Conservation (phyloP, 2,888 invertebrate species). For the Cancer borealis region DNA sequence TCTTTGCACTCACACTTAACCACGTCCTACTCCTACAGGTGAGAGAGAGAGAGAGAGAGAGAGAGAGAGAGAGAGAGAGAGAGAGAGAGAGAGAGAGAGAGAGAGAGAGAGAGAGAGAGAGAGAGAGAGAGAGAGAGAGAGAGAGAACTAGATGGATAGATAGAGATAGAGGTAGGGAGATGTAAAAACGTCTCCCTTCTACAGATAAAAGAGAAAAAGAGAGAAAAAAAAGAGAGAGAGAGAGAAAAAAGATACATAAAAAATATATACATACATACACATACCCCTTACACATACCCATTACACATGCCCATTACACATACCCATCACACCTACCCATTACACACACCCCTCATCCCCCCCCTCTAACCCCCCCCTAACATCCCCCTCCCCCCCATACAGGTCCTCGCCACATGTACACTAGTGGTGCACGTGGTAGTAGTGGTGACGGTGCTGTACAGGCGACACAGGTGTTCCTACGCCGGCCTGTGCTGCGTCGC, state of each 20-base stretch:
- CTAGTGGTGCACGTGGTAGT: conserved; percentile 82
- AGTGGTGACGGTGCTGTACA: conserved; percentile 83
- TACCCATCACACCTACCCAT: too few relatives aligned
- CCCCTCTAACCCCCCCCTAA: too few relatives aligned
- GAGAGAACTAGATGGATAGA: background rate
- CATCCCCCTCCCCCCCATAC: background rate
- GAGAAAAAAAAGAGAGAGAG: background rate
- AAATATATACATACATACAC: background rate
- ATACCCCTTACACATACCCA: too few relatives aligned
- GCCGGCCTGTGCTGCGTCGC: conserved; percentile 71
- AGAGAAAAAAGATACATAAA: background rate
- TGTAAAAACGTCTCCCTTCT: too few relatives aligned
- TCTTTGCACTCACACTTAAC: conserved; percentile 85
- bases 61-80: background rate
- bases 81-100: background rate
- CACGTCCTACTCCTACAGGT: conserved; percentile 83
- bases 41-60: background rate
- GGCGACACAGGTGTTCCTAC: conserved; percentile 78
- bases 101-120: background rate
- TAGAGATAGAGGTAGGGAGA: background rate
- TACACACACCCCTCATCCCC: too few relatives aligned
- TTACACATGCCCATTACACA: too few relatives aligned
- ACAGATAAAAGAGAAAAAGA: background rate
- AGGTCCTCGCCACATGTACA: conserved; percentile 81
- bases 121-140: background rate